Conservation (phyloP, 2,113 vertebrate species). For the Pangasianodon hypophthalmus region DNA sequence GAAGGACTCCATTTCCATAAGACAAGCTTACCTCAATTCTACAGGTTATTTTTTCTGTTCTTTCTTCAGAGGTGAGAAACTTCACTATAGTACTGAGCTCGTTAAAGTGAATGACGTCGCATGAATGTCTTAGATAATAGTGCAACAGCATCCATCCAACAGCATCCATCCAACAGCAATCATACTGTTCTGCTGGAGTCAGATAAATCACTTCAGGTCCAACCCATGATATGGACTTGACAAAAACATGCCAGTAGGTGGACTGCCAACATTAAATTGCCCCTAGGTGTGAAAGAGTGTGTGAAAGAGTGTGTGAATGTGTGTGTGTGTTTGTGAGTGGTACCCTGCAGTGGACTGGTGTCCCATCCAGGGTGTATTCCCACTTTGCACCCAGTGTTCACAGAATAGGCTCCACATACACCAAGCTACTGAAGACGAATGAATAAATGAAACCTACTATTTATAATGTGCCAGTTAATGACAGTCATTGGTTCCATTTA, state of each 20-base stretch:
- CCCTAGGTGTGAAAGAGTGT: neutral
- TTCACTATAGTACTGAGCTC: neutral
- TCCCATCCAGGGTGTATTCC: neutral
- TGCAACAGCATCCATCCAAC: neutral
- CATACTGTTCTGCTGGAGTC: neutral
- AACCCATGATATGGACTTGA: neutral
- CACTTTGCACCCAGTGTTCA: neutral
- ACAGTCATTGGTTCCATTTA: neutral
- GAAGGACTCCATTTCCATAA: constrained; percentile 17
- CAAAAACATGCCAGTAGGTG: neutral
- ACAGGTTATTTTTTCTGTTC: neutral
- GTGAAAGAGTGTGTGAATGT: neutral
- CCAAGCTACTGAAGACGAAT: neutral
- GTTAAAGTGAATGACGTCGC: neutral
- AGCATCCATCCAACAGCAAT: neutral
- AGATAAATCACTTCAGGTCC: neutral
- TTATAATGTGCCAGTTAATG: neutral
- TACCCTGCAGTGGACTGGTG: neutral
- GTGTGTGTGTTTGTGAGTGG: neutral
- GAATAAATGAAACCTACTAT: neutral
- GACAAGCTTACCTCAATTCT: neutral
- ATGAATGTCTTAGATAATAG: neutral
- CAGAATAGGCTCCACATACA: neutral
- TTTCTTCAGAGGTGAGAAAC: neutral
- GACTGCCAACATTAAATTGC: neutral